A percentile compares a stretch with the other conserved stretches of the same genome.
Evolutionary conservation across 2,797 vertebrate genomes (phyloP).

Genomic region (Tokudaia tokunoshimensis): DNA sequence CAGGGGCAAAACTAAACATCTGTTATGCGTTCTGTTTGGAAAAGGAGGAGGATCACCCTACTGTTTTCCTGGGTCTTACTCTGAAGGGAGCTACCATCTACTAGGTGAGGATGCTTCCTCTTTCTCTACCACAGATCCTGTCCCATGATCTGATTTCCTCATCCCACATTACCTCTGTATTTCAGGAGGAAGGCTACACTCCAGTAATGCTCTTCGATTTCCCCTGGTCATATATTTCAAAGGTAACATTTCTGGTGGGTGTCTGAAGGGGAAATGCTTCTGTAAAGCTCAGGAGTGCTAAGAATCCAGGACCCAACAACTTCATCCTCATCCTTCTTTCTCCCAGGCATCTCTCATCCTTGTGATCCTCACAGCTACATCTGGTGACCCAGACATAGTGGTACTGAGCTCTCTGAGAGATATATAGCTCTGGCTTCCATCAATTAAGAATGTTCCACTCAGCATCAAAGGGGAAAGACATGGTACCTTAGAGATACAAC

Average conservation of each 20-base stretch:
- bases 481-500: accelerated
- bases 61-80: constrained; percentile 94
- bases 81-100: constrained; percentile 95
- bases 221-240: constrained; percentile 94
- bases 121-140: too few relatives aligned
- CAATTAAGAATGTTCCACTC: background rate
- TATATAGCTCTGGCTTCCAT: background rate
- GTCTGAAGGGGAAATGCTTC: background rate
- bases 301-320: background rate
- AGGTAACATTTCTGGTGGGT: constrained; percentile 94
- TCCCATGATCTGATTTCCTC: background rate
- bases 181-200: constrained; percentile 92
- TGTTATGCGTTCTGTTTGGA: constrained; percentile 88
- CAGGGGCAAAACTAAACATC: background rate
- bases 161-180: background rate
- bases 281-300: background rate
- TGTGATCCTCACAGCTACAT: too few relatives aligned
- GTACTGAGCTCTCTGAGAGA: too few relatives aligned
- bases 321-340: background rate
- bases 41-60: constrained; percentile 94
- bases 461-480: background rate
- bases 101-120: constrained; percentile 89
- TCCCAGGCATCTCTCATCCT: too few relatives aligned
- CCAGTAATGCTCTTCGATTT: constrained; percentile 94
- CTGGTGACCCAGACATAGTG: background rate